Percentiles rank a stretch among this genome's conserved stretches.
These are phyloP conservation scores for Atopsyche davidsoni DNA, from an alignment of 1,140 invertebrate species.

Conservation along the genomic window DNA sequence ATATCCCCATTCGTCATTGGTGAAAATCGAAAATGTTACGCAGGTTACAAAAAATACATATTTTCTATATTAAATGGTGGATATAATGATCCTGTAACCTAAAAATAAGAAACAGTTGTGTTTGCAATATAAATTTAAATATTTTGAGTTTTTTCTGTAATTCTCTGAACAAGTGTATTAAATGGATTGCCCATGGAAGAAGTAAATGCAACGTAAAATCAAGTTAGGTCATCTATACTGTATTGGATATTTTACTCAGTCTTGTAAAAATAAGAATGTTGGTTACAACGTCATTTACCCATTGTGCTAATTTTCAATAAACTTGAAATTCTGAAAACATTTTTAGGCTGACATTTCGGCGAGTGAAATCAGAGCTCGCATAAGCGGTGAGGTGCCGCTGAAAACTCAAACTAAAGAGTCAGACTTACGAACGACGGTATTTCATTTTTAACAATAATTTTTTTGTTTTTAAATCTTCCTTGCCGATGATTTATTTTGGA, in stretches of 20 bases:
- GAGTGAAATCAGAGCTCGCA: constrained; percentile 24
- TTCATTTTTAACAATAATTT: neutral
- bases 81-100: too few species aligned
- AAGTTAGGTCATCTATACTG: too few species aligned
- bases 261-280: too few species aligned
- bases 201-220: too few species aligned
- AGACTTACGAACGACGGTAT: neutral
- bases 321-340: too few species aligned
- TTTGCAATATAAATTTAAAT: neutral
- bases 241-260: too few species aligned
- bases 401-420: neutral
- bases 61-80: too few species aligned
- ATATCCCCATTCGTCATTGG: constrained; percentile 16
- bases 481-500: neutral
- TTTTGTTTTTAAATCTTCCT: neutral
- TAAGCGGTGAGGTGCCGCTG: constrained; percentile 8
- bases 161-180: too few species aligned
- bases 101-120: too few species aligned
- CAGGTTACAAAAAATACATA: constrained; percentile 15
- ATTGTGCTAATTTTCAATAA: too few species aligned
- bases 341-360: constrained; percentile 27
- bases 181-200: too few species aligned
- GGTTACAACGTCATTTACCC: too few species aligned
- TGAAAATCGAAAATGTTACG: constrained; percentile 25
- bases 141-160: neutral